Base-by-base conservation (phyloP, 1,140 invertebrate species). In the Mesaphorura yosii region DNA sequence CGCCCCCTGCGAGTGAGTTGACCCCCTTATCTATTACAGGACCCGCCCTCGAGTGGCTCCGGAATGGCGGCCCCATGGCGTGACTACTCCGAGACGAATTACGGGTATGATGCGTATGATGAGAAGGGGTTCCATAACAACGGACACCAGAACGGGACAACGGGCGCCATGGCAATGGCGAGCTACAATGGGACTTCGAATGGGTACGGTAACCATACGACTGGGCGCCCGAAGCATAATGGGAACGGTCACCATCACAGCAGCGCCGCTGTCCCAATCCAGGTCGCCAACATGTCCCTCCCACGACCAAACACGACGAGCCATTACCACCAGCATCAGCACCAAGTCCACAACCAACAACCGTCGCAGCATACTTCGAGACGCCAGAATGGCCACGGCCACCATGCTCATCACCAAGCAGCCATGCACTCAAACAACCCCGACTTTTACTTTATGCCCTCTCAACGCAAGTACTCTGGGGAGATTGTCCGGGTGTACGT, bases 381-480 rank as follows among this genome's bases (percentile, higher is more conserved):
- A 38, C 52, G 55, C 20, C 44, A n/a, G n/a, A n/a, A 52, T 46
- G 51, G 57, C 3, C 72, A 73, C 49, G 75, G 75, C 54, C 78
- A 76, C 64, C 58, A 39, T 22, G 23, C 41, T 17, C 28, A 17
- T 46, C 58, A 55, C 64, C 66, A 4, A 7, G 58, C 52, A 7
- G 47, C 53, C 12, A 38, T 42, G 25, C 51, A 51, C 39, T 54
- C 57, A 20, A 64, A 76, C 22, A 56, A 82, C 56, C 83, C 88
- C 0, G 88, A 93, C 69, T 92, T 92, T 69, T 93, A 92, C 69
- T 92, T 92, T 67, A 91, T 92, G 87, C 88, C 88, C 15, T 89
- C 86, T 27, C 88, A 93, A 65, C 71, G 88, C 45, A 89, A 91
- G 68, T 90, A 91, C 70, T 88, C 87, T 58, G 88, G 88, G 52